These are phyloP conservation scores for Metellina segmentata DNA, from an alignment of 2,888 invertebrate species.

Conservation along the genomic window DNA sequence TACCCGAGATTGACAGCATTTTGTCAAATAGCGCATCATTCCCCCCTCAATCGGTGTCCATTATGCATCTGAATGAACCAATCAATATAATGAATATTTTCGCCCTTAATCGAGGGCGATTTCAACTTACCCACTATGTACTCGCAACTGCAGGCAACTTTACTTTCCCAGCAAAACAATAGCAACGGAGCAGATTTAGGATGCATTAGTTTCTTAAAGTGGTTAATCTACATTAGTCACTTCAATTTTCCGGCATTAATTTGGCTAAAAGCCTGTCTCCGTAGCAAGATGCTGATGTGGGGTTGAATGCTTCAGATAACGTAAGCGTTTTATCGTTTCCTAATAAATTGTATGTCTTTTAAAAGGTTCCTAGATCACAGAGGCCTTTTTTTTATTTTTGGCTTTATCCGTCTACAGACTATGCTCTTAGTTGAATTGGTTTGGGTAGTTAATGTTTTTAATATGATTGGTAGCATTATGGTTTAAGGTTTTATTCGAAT, in stretches of 20 bases:
- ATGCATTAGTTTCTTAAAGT: slow-evolving; percentile 36
- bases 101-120: background rate
- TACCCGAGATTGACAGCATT: background rate
- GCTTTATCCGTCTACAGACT: background rate
- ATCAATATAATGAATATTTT: background rate
- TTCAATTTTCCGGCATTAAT: slow-evolving; percentile 54
- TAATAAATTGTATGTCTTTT: slow-evolving; percentile 44
- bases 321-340: slow-evolving; percentile 24
- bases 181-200: background rate
- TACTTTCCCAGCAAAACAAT: slow-evolving; percentile 9
- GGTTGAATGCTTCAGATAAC: slow-evolving; percentile 45
- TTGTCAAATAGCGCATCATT: background rate
- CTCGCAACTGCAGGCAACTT: background rate
- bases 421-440: background rate
- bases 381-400: background rate
- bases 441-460: no score
- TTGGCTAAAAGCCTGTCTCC: slow-evolving; percentile 58
- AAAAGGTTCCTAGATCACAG: slow-evolving; percentile 11
- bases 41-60: background rate
- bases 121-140: background rate
- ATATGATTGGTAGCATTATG: background rate
- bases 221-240: slow-evolving; percentile 57
- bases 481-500: background rate
- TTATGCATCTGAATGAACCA: background rate
- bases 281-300: slow-evolving; percentile 33